Conservation (phyloP, 2,113 vertebrate genomes). For the Mionectes macconnelli region DNA sequence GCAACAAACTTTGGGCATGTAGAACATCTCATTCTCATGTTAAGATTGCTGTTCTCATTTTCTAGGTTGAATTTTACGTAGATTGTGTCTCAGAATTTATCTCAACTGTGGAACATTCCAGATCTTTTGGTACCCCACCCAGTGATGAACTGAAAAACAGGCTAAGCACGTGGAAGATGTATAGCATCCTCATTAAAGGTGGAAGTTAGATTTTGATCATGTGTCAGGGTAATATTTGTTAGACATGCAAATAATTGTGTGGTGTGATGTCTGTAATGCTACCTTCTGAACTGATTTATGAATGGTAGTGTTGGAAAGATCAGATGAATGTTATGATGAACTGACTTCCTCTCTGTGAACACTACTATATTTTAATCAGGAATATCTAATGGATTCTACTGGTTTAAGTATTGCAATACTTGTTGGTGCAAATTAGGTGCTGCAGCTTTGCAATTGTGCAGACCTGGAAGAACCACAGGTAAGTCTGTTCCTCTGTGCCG, state of each 20-base stretch:
- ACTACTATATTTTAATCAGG: not conserved
- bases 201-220: not conserved
- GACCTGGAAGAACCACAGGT: not conserved
- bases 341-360: not conserved
- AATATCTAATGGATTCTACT: not conserved
- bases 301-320: not conserved
- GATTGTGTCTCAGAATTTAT: not conserved
- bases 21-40: not conserved
- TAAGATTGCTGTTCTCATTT: not conserved
- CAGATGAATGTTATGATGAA: not conserved
- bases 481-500: rapidly evolving
- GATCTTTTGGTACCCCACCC: not conserved
- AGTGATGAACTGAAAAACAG: not conserved
- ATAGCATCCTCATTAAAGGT: not conserved
- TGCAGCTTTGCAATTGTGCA: not conserved
- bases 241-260: not conserved
- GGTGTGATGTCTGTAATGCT: not conserved
- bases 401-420: not conserved
- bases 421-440: not conserved
- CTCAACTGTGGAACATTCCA: not conserved
- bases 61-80: rapidly evolving
- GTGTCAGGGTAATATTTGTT: not conserved
- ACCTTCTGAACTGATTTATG: not conserved
- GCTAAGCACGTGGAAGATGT: not conserved
- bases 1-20: not conserved